Percentiles rank a stretch among this genome's conserved stretches.
These are phyloP conservation scores for Lepidothrix coronata DNA, from an alignment of 2,113 vertebrate species.

Conservation along the genomic window DNA sequence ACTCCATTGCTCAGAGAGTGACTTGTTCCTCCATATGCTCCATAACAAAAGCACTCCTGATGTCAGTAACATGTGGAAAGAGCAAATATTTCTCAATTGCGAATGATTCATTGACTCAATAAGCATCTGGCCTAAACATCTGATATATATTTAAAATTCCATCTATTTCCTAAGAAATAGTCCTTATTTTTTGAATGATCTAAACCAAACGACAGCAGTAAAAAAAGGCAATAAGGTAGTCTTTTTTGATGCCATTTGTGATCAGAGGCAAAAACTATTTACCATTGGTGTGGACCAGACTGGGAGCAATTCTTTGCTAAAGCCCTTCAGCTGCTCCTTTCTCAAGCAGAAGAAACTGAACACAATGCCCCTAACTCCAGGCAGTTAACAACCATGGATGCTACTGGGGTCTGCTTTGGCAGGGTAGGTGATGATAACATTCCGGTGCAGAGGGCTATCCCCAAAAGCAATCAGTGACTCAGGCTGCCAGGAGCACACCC, in stretches of 20 bases:
- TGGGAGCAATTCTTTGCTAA: neutral
- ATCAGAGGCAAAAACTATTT: neutral
- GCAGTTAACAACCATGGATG: neutral
- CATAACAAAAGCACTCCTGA: neutral
- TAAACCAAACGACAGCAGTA: constrained; percentile 2
- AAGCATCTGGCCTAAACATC: constrained; percentile 31
- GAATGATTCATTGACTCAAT: constrained; percentile 42
- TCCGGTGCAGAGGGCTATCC: neutral
- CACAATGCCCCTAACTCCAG: rapidly evolving
- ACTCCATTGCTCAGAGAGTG: neutral
- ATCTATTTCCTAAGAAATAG: constrained; percentile 1
- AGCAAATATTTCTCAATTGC: constrained; percentile 29
- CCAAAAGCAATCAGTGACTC: constrained; percentile 7
- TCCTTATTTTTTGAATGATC: neutral
- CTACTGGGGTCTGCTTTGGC: neutral
- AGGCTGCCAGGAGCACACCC: neutral
- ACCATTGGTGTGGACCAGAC: neutral
- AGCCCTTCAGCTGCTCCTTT: neutral
- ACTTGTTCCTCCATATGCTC: constrained; percentile 3
- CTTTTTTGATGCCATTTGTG: neutral
- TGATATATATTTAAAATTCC: constrained; percentile 32
- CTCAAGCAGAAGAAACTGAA: neutral
- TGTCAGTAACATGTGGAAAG: constrained; percentile 39
- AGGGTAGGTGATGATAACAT: neutral
- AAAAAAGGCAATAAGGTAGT: neutral